Evolutionary conservation across 2,797 vertebrate genomes (phyloP), one percentile per base, ranked within the genome.

Genomic region (Heliangelus exortis): DNA sequence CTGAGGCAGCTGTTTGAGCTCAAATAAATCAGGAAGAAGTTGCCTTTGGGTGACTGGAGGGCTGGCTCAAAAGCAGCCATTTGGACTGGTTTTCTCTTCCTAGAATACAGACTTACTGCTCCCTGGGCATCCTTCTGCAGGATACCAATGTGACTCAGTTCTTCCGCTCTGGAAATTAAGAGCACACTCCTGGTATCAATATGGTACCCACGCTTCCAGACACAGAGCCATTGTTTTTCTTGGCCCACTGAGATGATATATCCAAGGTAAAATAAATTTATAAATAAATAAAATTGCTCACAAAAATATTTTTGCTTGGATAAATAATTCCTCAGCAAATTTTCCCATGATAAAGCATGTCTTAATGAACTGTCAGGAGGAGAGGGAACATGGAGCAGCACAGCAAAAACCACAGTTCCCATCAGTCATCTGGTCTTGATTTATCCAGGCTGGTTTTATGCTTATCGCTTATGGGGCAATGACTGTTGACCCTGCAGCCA

Each of bases 361-460:
- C 87, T 76, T 97, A 97, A 97, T 87, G 97, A 97, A 96, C 95
- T 89, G 94, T 96, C 92, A 54, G 41, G 94, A 97, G 87, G 53
- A 94, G 94, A 47, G 95, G 85, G 94, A 94, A 14, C 1, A 0
- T 33, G 33, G 81, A 68, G 90, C 87, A n/a, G 41, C 62, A 67
- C 45, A 86, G 47, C 36, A 80, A 68, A 94, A 87, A 51, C 1
- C 87, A 80, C 66, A 22, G 62, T 13, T n/a, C 74, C 74, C 71
- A 97, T 97, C 96, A 93, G 73, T 96, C 96, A 96, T 87, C 72
- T 69, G 55, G 86, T 87, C 57, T 84, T 92, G 90, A 92, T 95
- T 95, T 95, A 96, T 87, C 61, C 39, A n/a, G 47, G 29, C 10
- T 79, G 66, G 9, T 57, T 95, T 91, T 43, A 73, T 76, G n/a